Conservation (phyloP, 2,888 invertebrate genomes). For the Diogma glabrata region DNA sequence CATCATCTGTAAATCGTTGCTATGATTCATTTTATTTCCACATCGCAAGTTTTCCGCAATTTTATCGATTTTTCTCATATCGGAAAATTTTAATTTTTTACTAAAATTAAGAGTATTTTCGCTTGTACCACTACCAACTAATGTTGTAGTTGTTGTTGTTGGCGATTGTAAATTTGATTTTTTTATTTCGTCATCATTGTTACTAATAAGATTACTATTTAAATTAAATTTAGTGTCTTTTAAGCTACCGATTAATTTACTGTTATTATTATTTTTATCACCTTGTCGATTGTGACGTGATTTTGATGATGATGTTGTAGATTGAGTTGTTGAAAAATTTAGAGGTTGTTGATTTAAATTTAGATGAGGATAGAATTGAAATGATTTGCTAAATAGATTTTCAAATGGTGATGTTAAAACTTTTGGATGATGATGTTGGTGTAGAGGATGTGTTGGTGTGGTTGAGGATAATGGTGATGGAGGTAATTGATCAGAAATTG, state of each 20-base stretch:
- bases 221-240: slow-evolving; percentile 6
- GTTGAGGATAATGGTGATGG: slow-evolving; percentile 13
- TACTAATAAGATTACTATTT: slow-evolving; percentile 3
- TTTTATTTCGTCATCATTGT: neutral
- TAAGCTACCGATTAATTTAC: slow-evolving; percentile 2
- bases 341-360: slow-evolving; percentile 33
- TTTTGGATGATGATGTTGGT: slow-evolving; percentile 6
- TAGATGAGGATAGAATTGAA: slow-evolving; percentile 34
- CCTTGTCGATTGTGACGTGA: neutral
- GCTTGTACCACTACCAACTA: slow-evolving; percentile 2
- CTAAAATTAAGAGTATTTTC: neutral
- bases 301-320: slow-evolving; percentile 35
- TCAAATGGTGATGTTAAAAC: slow-evolving; percentile 28
- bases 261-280: neutral
- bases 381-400: slow-evolving; percentile 34
- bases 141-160: slow-evolving; percentile 6
- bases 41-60: slow-evolving; percentile 34
- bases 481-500: slow-evolving; percentile 13
- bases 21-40: slow-evolving; percentile 8
- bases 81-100: slow-evolving; percentile 20
- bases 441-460: too few species aligned
- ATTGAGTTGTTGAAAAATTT: slow-evolving; percentile 37
- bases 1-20: slow-evolving; percentile 11
- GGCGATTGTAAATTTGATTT: neutral
- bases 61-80: slow-evolving; percentile 36